A percentile compares a stretch with the other conserved stretches of the same genome.
These are phyloP conservation scores for Megaceryle alcyon DNA, from an alignment of 2,797 vertebrate genomes.

Conservation along the genomic window DNA sequence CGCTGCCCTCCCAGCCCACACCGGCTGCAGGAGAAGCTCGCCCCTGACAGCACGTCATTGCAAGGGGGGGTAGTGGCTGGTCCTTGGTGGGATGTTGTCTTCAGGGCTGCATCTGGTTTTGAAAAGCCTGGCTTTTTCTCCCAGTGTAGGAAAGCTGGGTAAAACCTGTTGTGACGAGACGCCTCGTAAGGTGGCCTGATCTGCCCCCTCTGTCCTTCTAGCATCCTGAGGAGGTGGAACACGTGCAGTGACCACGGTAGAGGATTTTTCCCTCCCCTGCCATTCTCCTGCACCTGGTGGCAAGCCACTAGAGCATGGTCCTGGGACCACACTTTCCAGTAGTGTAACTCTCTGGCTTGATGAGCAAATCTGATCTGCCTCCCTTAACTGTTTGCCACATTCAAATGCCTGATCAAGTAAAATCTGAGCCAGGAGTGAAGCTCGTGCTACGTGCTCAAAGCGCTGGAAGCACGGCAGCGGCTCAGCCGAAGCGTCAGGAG, in stretches of 20 bases:
- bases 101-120: neutral
- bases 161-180: neutral
- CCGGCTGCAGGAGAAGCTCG: neutral
- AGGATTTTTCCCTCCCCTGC: neutral
- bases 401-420: neutral
- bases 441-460: neutral
- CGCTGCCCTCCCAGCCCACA: neutral
- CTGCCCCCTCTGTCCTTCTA: neutral
- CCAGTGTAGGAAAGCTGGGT: neutral
- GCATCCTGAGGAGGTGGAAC: neutral
- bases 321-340: neutral
- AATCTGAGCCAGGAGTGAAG: neutral
- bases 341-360: neutral
- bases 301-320: neutral
- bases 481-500: neutral
- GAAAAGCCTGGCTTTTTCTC: neutral
- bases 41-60: rapidly evolving
- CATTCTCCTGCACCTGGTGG: neutral
- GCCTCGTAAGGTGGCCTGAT: neutral
- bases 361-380: neutral
- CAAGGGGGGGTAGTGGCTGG: neutral
- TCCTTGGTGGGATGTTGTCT: rapidly evolving
- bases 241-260: rapidly evolving
- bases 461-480: neutral
- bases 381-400: neutral